Evolutionary conservation across 2,113 vertebrate genomes (phyloP), one percentile per base, ranked within the genome.

Genomic region (Mixornis gularis): DNA sequence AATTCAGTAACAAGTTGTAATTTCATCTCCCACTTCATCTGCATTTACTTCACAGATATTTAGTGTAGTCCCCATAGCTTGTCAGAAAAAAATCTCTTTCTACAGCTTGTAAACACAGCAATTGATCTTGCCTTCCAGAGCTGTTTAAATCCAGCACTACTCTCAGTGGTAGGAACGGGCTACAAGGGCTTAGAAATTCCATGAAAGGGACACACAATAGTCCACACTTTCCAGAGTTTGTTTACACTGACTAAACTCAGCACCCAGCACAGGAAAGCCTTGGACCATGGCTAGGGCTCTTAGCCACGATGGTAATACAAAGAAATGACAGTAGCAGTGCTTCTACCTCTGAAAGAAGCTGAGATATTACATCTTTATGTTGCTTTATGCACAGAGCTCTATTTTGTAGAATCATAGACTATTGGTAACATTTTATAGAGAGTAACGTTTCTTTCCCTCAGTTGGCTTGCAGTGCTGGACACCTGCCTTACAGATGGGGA

Each of bases 341-440:
- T 81, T 84, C 90, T 84, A 52, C 36, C 32, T 78, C 81, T 48
- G 71, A 85, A 93, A 92, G 74, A 91, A 89, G 52, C 85, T 17
- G 30, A 80, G 85, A 44, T 81, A 78, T 83, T 85, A 52, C 55
- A 93, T 70, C 74, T 87, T 87, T 74, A 56, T 79, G 69, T 52
- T 87, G 55, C 74, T 92, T 95, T 83, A 77, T 73, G 68, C 76
- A 88, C 64, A 83, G 64, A 92, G 85, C 49, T 72, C 51, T 93
- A 40, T 46, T 95, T 87, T 92, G 92, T 85, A 90, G 82, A 93
- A 73, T 63, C 79, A 52, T 24, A 62, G 73, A 14, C 64, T 83
- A 53, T 91, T 92, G 52, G 83, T 96, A 96, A 85, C 71, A 68
- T 91, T 96, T 95, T 94, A 95, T 96, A 83, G 71, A 87, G 74